Percentiles rank a stretch among this genome's conserved stretches.
Evolutionary conservation across 1,140 invertebrate species (phyloP).

Genomic region (Drosophila yakuba): DNA sequence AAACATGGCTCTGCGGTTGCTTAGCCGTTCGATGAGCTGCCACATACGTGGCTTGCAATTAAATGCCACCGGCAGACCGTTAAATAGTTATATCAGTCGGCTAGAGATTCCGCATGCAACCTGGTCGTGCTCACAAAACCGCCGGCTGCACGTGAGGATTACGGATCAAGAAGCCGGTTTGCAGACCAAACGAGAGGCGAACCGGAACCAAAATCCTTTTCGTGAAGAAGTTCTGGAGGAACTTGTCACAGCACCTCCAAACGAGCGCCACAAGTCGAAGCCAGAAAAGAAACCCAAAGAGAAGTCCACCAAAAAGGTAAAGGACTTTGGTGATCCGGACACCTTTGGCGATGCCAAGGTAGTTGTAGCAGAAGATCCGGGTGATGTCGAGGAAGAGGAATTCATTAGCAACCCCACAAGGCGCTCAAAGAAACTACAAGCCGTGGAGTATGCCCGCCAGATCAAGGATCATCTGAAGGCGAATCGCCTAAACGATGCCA

Average conservation of each 20-base stretch:
- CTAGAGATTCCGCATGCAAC: background rate
- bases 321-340: conserved; percentile 44
- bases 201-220: conserved; percentile 38
- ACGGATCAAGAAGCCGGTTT: conserved; percentile 71
- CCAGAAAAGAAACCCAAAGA: conserved; percentile 3
- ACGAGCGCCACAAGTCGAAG: background rate
- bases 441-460: conserved; percentile 88
- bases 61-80: background rate
- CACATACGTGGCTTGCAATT: conserved; percentile 32
- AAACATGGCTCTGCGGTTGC: conserved; percentile 61
- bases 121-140: conserved; percentile 10
- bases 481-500: conserved; percentile 89
- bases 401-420: conserved; percentile 85
- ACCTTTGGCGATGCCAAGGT: conserved; percentile 48
- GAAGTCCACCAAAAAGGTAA: background rate
- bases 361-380: conserved; percentile 34
- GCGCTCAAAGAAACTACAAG: conserved; percentile 85
- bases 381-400: conserved; percentile 86
- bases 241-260: background rate
- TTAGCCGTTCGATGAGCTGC: conserved; percentile 31
- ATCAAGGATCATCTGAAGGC: conserved; percentile 89
- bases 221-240: conserved; percentile 11
- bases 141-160: conserved; percentile 62
- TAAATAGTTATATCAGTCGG: conserved; percentile 2
- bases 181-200: conserved; percentile 55